phyloP scores from a whole-genome alignment of 1,140 invertebrate genomes.

The Drosophila azteca region DNA sequence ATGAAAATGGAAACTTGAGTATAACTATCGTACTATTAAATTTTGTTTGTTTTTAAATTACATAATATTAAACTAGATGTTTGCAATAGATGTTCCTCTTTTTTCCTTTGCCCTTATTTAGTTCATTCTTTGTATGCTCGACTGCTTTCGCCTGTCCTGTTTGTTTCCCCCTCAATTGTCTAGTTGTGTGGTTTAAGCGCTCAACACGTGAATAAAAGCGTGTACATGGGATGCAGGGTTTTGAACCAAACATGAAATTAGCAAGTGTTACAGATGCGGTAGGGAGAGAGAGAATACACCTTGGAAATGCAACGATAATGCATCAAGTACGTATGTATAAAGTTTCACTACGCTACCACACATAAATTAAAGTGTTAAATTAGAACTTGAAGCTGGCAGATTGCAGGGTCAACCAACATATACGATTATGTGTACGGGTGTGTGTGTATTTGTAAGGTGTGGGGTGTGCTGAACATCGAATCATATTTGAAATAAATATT shows the following conservation, averaged over 20 bases:
- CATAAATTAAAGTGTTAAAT: slow-evolving; percentile 56
- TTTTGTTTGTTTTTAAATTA: slow-evolving; percentile 69
- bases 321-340: slow-evolving; percentile 51
- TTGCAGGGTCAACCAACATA: slow-evolving; percentile 1
- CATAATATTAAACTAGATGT: slow-evolving; percentile 79
- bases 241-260: slow-evolving; percentile 1
- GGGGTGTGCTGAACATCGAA: slow-evolving; percentile 21
- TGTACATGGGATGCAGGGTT: too few species aligned
- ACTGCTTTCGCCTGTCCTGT: slow-evolving; percentile 32
- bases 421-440: slow-evolving; percentile 42
- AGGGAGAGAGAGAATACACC: slow-evolving; percentile 15
- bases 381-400: slow-evolving; percentile 28
- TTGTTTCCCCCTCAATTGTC: slow-evolving; percentile 64
- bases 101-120: slow-evolving; percentile 18
- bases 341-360: slow-evolving; percentile 62
- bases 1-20: slow-evolving; percentile 78
- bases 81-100: slow-evolving; percentile 48
- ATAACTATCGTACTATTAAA: slow-evolving; percentile 77
- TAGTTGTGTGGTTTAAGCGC: slow-evolving; percentile 28
- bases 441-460: slow-evolving; percentile 20
- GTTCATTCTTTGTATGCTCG: slow-evolving; percentile 38
- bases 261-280: neutral
- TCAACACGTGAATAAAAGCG: too few species aligned
- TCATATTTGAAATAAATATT: slow-evolving; percentile 19
- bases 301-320: slow-evolving; percentile 71